Evolutionary conservation across 2,113 vertebrate species (phyloP), one percentile per base, ranked within the genome.

Genomic region (Canis aureus): DNA sequence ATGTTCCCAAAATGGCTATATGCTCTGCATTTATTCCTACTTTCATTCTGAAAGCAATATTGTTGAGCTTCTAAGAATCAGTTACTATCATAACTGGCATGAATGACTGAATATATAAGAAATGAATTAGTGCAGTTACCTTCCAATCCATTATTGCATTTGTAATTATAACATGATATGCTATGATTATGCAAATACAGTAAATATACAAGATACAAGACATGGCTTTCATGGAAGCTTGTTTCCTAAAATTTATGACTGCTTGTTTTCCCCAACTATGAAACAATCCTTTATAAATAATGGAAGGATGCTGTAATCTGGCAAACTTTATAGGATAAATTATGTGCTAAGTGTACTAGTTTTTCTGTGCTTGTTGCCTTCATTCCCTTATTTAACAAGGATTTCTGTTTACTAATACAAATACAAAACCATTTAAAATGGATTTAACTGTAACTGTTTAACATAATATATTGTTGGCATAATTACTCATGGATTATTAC

Each of bases 11-110:
- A 88, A 95, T 73, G 35, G 11, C 90, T 92, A 17, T 94, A 92
- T 82, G 85, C 10, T 92, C 64, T 89, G 25, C 49, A 95, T 96
- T 98, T 95, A 97, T 97, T 96, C 55, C 27, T 60, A 55, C n/a
- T 79, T 91, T 93, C 20, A 59, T 85, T 89, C 51, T 62, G 25
- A 12, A 38, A 86, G 60, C 11, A 59, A 10, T 87, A 71, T 22
- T 90, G 11, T 69, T 66, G 51, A 92, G 43, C 25, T 80, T 90
- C 49, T 97, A 74, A 71, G 32, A 81, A 67, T 87, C 1, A 0
- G 3, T 92, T 35, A 27, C n/a, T 85, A 89, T 49, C 32, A 87
- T 82, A 88, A 57, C 16, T 57, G 57, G 78, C 88, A 83, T 78
- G 27, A 93, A 97, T 88, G 87, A 93, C 1, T 95, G 66, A 82